Conservation (phyloP, 2,113 vertebrate genomes). For the Sturnus vulgaris region DNA sequence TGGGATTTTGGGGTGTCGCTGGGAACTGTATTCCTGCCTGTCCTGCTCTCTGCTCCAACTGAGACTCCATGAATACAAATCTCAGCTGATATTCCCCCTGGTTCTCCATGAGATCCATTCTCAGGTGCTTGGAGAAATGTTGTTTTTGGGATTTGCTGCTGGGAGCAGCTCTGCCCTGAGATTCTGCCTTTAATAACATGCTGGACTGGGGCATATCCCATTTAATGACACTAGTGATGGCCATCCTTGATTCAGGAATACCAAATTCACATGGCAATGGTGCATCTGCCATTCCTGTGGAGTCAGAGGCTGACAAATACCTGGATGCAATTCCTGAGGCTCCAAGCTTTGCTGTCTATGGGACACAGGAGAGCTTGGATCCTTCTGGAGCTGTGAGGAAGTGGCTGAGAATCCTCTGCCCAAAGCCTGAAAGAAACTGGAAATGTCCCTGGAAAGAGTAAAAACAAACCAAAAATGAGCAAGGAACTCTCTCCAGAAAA, state of each 20-base stretch:
- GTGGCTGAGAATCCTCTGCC: background rate
- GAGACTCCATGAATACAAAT: fast-evolving
- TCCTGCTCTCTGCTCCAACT: fast-evolving
- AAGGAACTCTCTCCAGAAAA: background rate
- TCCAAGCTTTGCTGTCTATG: background rate
- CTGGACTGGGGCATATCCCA: background rate
- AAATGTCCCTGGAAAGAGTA: background rate
- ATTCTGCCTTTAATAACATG: background rate
- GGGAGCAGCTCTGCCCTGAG: background rate
- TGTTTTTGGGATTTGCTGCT: background rate
- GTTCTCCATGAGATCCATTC: background rate
- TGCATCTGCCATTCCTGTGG: background rate
- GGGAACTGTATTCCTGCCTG: background rate
- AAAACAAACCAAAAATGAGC: background rate
- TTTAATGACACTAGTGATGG: background rate
- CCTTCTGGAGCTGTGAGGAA: background rate
- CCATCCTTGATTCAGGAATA: background rate
- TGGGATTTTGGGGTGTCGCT: too few relatives aligned
- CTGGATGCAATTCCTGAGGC: background rate
- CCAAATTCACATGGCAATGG: background rate
- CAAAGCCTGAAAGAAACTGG: background rate
- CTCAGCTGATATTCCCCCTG: background rate
- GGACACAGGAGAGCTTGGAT: background rate
- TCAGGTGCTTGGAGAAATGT: too few relatives aligned
- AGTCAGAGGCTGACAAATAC: background rate